Percentiles rank a stretch among this genome's conserved stretches.
Conservation (phyloP, 2,797 vertebrate species). For the Helarctos malayanus region DNA sequence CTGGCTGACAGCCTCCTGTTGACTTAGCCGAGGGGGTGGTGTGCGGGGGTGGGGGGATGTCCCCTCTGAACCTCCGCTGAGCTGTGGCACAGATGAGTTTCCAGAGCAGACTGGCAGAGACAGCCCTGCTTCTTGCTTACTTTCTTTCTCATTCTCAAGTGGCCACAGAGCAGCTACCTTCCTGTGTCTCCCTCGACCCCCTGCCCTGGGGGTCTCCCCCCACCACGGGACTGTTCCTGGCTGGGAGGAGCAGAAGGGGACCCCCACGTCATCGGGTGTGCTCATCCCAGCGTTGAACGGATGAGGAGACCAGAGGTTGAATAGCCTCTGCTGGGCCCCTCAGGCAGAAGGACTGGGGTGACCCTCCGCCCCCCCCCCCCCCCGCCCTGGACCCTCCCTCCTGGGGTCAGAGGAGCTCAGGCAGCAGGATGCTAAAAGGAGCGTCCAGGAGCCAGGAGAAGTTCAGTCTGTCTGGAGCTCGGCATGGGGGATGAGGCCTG, state of each 20-base stretch:
- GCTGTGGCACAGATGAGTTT: background rate
- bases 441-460: background rate
- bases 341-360: background rate
- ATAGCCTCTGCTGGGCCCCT: background rate
- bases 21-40: background rate
- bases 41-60: rapidly evolving
- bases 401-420: background rate
- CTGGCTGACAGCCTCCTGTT: background rate
- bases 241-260: background rate
- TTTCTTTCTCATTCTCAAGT: background rate
- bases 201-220: background rate
- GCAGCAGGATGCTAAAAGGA: rapidly evolving
- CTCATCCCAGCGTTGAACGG: too few relatives aligned
- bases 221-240: background rate
- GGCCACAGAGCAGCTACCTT: background rate
- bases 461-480: background rate
- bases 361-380: background rate
- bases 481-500: rapidly evolving
- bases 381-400: background rate
- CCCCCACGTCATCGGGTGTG: background rate
- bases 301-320: background rate
- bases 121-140: background rate
- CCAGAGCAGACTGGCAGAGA: background rate
- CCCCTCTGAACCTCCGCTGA: background rate
- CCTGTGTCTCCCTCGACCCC: background rate